phyloP scores from a whole-genome alignment of 1,140 invertebrate genomes.

The Scaptomyza pallida region DNA sequence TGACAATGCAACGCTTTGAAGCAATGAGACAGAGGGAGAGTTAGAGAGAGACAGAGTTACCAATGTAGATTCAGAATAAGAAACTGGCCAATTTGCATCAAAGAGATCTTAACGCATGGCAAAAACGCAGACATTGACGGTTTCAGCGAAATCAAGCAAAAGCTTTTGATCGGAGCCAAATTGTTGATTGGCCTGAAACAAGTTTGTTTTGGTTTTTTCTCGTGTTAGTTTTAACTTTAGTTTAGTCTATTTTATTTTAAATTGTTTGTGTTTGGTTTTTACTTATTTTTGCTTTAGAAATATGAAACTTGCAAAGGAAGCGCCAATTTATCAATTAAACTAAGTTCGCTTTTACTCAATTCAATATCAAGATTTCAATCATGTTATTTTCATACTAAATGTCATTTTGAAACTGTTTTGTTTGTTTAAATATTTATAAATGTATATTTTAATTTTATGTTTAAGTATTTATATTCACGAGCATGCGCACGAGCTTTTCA shows the following conservation, averaged over 20 bases:
- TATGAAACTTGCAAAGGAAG: slow-evolving; percentile 79
- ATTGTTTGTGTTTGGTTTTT: slow-evolving; percentile 44
- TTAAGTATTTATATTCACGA: slow-evolving; percentile 72
- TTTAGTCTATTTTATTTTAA: slow-evolving; percentile 46
- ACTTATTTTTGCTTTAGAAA: slow-evolving; percentile 52
- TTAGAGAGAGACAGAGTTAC: slow-evolving; percentile 33
- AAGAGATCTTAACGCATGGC: slow-evolving; percentile 11
- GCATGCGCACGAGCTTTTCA: slow-evolving; percentile 74
- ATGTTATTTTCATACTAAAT: slow-evolving; percentile 59
- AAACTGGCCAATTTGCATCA: slow-evolving; percentile 21
- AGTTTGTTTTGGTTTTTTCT: slow-evolving; percentile 4
- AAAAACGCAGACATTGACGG: not conserved
- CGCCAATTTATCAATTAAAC: slow-evolving; percentile 70
- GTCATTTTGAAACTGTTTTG: slow-evolving; percentile 54
- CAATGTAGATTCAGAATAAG: slow-evolving; percentile 38
- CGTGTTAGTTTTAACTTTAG: slow-evolving; percentile 10
- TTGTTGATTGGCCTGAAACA: slow-evolving; percentile 47
- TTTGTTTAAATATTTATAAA: slow-evolving; percentile 44
- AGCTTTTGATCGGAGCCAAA: slow-evolving; percentile 32
- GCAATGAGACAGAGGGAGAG: slow-evolving; percentile 67
- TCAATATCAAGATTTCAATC: slow-evolving; percentile 36
- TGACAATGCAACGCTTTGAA: slow-evolving; percentile 79
- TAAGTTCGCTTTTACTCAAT: slow-evolving; percentile 40
- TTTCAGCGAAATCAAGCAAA: slow-evolving; percentile 40
- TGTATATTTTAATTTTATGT: slow-evolving; percentile 47